A percentile compares a stretch with the other conserved stretches of the same genome.
phyloP scores from a whole-genome alignment of 2,888 invertebrate genomes.

The Onchidella celtica region DNA sequence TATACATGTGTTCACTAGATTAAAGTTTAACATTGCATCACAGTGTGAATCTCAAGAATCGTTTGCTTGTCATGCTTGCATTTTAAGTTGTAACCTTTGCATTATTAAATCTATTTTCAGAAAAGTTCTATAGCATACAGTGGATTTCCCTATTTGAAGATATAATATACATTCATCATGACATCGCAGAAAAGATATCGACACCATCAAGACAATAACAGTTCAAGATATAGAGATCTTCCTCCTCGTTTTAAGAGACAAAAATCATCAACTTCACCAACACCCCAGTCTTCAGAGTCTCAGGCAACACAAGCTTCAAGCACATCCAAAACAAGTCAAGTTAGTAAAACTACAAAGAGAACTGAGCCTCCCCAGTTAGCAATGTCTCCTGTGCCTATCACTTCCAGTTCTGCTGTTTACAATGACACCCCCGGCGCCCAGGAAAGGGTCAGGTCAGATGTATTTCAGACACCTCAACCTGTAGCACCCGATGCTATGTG shows the following conservation, averaged over 20 bases:
- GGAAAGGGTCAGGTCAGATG: not conserved
- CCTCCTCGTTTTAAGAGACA: constrained; percentile 49
- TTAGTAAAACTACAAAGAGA: not conserved
- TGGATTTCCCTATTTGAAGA: too few species aligned
- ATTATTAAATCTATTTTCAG: too few species aligned
- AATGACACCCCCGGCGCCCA: not conserved
- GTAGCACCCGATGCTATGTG: not conserved
- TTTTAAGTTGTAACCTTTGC: too few species aligned
- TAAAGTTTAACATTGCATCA: too few species aligned
- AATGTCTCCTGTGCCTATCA: not conserved
- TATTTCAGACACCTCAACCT: not conserved
- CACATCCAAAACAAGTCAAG: not conserved
- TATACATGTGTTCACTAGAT: too few species aligned
- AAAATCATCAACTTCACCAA: constrained; percentile 41
- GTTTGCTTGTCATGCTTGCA: too few species aligned
- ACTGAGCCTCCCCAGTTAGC: not conserved
- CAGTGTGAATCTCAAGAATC: too few species aligned
- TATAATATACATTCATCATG: constrained; percentile 36
- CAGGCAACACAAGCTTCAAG: not conserved
- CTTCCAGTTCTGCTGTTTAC: not conserved
- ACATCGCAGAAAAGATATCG: constrained; percentile 44
- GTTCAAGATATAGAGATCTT: constrained; percentile 37
- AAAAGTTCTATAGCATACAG: too few species aligned
- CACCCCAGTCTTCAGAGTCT: not conserved
- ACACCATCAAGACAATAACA: constrained; percentile 32